Conservation (phyloP, 2,113 vertebrate genomes). For the Platysteira castanea region DNA sequence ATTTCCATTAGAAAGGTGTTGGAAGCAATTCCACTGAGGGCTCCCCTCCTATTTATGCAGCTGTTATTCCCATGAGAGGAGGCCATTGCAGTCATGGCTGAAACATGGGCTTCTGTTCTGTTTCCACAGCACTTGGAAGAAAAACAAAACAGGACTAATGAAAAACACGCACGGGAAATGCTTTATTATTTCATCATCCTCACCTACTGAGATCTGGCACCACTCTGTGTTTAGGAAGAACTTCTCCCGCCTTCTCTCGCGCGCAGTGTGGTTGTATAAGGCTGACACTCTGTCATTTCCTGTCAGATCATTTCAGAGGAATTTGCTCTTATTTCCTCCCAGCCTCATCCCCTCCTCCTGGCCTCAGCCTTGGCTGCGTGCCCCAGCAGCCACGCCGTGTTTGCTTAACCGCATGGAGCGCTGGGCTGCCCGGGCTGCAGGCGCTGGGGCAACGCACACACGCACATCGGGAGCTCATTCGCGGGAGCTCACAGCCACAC, state of each 20-base stretch:
- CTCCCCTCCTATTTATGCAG: slow-evolving; percentile 82
- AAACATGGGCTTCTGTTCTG: slow-evolving; percentile 90
- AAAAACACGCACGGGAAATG: slow-evolving; percentile 99
- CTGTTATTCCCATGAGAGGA: slow-evolving; percentile 84
- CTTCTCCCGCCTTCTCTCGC: slow-evolving; percentile 73
- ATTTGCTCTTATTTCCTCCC: slow-evolving; percentile 92
- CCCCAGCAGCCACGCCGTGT: slow-evolving; percentile 59
- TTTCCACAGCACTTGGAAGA: slow-evolving; percentile 97
- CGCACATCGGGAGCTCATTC: not conserved
- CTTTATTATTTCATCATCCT: slow-evolving; percentile 99
- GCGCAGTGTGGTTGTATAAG: slow-evolving; percentile 65
- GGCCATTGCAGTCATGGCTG: slow-evolving; percentile 83
- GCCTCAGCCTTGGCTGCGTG: slow-evolving; percentile 44
- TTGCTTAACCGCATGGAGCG: slow-evolving; percentile 76
- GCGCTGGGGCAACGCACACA: not conserved
- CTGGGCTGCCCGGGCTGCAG: not conserved
- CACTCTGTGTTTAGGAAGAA: slow-evolving; percentile 82
- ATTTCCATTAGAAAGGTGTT: slow-evolving; percentile 91
- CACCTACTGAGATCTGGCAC: slow-evolving; percentile 96
- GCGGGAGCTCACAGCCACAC: not conserved
- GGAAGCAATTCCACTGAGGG: slow-evolving; percentile 80
- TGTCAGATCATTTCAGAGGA: slow-evolving; percentile 90
- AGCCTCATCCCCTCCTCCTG: slow-evolving; percentile 62
- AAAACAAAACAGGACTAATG: slow-evolving; percentile 96
- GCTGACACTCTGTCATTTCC: slow-evolving; percentile 90